Evolutionary conservation across 1,140 invertebrate species (phyloP).

Genomic region (Drosophila orena): DNA sequence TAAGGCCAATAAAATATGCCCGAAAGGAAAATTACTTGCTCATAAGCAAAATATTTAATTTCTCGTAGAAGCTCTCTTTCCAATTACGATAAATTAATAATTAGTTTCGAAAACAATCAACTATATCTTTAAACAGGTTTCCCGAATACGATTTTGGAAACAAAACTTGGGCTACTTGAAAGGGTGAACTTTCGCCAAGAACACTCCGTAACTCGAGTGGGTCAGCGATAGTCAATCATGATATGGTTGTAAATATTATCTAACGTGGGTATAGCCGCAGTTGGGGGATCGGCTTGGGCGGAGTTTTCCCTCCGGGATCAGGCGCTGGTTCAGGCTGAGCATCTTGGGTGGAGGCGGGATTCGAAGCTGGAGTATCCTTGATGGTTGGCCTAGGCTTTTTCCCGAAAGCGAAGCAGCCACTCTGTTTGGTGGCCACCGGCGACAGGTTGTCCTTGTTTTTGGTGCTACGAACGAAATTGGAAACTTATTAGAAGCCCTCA

Average conservation of each 20-base stretch:
- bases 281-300: background rate
- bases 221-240: slow-evolving; percentile 48
- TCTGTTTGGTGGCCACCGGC: slow-evolving; percentile 79
- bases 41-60: background rate
- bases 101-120: background rate
- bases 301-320: background rate
- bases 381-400: slow-evolving; percentile 60
- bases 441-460: slow-evolving; percentile 77
- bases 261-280: slow-evolving; percentile 59
- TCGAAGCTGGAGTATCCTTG: slow-evolving; percentile 20
- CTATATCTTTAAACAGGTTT: background rate
- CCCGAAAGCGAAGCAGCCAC: slow-evolving; percentile 73
- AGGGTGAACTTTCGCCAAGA: no score
- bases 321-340: background rate
- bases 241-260: slow-evolving; percentile 68
- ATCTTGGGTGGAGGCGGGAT: slow-evolving; percentile 1
- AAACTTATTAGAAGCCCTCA: background rate
- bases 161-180: background rate
- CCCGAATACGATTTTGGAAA: background rate
- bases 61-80: background rate
- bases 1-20: no score
- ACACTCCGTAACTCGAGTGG: no score
- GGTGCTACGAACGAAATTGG: slow-evolving; percentile 38
- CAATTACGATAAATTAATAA: background rate
- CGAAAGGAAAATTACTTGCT: no score